These are phyloP conservation scores for Plectropomus leopardus DNA, from an alignment of 2,113 vertebrate genomes.

Conservation along the genomic window DNA sequence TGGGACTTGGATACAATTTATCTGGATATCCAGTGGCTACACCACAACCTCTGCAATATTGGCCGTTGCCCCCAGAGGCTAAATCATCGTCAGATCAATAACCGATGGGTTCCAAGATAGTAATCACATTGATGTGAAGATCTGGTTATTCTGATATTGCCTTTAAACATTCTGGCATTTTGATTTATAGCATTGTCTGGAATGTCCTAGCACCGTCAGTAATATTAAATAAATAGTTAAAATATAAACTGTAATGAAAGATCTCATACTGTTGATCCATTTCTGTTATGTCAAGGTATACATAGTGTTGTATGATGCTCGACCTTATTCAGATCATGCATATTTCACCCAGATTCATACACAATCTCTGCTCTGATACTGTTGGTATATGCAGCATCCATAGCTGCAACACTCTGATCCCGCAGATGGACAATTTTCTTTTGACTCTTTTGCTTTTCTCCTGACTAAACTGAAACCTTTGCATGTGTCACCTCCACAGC, in stretches of 20 bases:
- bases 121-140: conserved; percentile 5
- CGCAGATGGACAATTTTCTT: not conserved
- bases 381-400: not conserved
- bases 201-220: not conserved
- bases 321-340: not conserved
- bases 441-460: not conserved
- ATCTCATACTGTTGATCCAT: no score
- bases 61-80: no score
- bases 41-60: no score
- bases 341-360: conserved; percentile 1
- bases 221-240: not conserved
- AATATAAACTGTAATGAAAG: not conserved
- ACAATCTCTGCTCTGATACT: not conserved
- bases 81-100: no score
- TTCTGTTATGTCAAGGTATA: not conserved
- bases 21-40: no score
- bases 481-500: conserved; percentile 33
- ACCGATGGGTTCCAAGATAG: no score
- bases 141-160: not conserved
- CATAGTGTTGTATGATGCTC: not conserved
- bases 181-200: not conserved
- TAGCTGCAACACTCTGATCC: not conserved
- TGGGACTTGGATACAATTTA: no score
- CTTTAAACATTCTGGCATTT: not conserved
- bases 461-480: conserved; percentile 3